Evolutionary conservation across 2,888 invertebrate genomes (phyloP).

Genomic region (Tromatobia lineatoria): DNA sequence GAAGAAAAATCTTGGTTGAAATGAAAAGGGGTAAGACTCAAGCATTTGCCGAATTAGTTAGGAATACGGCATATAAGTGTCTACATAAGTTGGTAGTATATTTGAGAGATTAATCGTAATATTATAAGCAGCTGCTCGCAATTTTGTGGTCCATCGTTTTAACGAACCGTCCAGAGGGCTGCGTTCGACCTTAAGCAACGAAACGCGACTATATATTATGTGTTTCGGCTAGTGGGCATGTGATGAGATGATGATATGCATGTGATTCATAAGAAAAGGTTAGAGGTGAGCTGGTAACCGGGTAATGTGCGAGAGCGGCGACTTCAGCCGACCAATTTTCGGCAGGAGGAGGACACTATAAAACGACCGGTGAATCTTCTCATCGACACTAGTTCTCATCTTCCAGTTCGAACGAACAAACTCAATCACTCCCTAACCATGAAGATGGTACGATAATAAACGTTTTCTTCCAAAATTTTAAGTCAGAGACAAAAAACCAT

Average conservation of each 20-base stretch:
- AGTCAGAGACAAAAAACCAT: not conserved
- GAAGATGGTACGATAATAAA: slow-evolving; percentile 5
- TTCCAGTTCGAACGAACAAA: slow-evolving; percentile 47
- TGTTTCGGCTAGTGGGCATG: slow-evolving; percentile 35
- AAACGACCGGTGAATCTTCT: slow-evolving; percentile 52
- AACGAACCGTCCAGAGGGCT: not conserved
- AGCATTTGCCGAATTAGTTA: no score
- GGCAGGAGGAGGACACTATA: slow-evolving; percentile 60
- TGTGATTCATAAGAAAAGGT: slow-evolving; percentile 51
- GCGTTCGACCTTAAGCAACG: slow-evolving; percentile 40
- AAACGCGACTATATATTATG: slow-evolving; percentile 45
- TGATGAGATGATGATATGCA: slow-evolving; percentile 35
- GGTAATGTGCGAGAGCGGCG: not conserved
- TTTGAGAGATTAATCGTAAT: not conserved
- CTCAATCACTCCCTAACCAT: slow-evolving; percentile 9
- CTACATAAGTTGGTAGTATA: no score
- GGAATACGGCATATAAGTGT: no score
- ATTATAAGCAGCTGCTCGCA: not conserved
- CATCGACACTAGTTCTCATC: slow-evolving; percentile 56
- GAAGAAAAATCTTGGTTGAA: no score
- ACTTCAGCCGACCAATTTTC: not conserved
- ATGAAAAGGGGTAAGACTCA: no score
- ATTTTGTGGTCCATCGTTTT: not conserved
- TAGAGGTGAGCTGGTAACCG: slow-evolving; percentile 47
- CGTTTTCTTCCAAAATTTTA: not conserved